Evolutionary conservation across 2,888 invertebrate species (phyloP).

Genomic region (Rhodophaea formosa): DNA sequence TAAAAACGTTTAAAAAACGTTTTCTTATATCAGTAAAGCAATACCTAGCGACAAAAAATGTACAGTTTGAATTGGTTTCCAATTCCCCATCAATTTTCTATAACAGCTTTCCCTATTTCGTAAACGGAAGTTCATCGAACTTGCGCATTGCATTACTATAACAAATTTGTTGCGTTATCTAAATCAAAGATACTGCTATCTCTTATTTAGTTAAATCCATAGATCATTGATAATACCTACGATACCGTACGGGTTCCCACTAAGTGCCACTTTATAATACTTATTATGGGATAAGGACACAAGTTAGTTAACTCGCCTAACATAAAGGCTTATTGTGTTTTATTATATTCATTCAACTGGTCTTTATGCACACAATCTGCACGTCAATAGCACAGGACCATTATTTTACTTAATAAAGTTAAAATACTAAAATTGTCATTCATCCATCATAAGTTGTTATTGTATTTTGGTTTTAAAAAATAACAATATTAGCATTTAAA

Average conservation of each 20-base stretch:
- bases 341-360: not conserved
- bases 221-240: constrained; percentile 32
- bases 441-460: too few relatives aligned
- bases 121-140: constrained; percentile 75
- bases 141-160: constrained; percentile 43
- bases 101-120: constrained; percentile 61
- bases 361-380: not conserved
- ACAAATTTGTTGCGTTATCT: constrained; percentile 58
- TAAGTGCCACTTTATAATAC: constrained; percentile 12
- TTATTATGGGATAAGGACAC: not conserved
- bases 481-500: too few relatives aligned
- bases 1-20: too few relatives aligned
- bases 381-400: not conserved
- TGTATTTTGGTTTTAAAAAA: too few relatives aligned
- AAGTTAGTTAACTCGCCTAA: not conserved
- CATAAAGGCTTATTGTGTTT: not conserved
- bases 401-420: not conserved
- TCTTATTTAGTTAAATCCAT: constrained; percentile 42
- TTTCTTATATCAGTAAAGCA: too few relatives aligned
- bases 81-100: constrained; percentile 38
- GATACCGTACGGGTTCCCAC: constrained; percentile 25
- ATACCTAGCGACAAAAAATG: too few relatives aligned
- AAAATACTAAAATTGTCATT: too few relatives aligned
- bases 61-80: constrained; percentile 7
- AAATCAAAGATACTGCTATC: constrained; percentile 54